Evolutionary conservation across 2,797 vertebrate species (phyloP).

Genomic region (Uromys caudimaculatus): DNA sequence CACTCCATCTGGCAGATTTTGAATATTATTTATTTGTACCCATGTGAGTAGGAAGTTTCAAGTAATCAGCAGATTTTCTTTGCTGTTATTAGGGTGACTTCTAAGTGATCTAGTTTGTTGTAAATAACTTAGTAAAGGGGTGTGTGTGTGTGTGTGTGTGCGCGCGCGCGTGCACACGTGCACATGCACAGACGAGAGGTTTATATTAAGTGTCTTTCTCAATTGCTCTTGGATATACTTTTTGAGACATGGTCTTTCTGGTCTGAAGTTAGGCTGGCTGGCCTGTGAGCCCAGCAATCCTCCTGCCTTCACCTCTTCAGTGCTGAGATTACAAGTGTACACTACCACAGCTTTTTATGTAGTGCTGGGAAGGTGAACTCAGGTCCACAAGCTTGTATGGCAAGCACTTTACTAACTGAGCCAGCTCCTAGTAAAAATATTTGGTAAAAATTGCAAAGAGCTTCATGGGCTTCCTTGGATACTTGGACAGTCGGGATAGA

Average conservation of each 20-base stretch:
- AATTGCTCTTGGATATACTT: neutral
- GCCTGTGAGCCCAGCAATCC: neutral
- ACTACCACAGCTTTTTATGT: neutral
- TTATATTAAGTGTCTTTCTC: neutral
- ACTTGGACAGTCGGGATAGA: neutral
- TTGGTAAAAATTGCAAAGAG: neutral
- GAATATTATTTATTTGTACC: too few species aligned
- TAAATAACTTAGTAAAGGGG: neutral
- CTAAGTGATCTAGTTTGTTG: fast-evolving
- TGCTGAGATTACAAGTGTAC: neutral
- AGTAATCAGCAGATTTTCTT: neutral
- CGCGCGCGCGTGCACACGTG: too few species aligned
- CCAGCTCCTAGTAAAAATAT: neutral
- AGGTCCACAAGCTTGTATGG: neutral
- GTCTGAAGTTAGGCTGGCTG: neutral
- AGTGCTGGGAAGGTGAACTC: neutral
- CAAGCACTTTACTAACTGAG: neutral
- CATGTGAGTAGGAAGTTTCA: fast-evolving
- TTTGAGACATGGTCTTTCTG: neutral
- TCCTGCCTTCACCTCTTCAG: neutral
- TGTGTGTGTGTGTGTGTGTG: too few species aligned
- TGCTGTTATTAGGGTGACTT: too few species aligned
- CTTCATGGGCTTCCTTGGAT: neutral
- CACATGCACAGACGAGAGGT: neutral
- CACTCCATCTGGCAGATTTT: neutral